Evolutionary conservation across 2,888 invertebrate species (phyloP).

Genomic region (Dynastes grantii): DNA sequence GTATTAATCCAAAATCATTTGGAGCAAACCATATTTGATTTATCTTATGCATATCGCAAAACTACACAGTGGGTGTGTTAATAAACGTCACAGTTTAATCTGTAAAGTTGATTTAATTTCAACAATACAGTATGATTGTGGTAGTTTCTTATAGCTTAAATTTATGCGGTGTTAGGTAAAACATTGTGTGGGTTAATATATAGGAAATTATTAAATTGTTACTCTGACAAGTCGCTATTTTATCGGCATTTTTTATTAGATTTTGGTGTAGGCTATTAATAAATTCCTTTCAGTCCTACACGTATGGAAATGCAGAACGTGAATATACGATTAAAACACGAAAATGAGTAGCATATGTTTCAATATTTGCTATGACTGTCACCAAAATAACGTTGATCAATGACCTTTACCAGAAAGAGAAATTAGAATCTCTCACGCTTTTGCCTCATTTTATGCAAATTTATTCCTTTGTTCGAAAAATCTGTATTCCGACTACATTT

Average conservation of each 20-base stretch:
- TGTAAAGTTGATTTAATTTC: too few relatives aligned
- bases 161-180: background rate
- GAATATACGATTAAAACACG: background rate
- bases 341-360: background rate
- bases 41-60: too few relatives aligned
- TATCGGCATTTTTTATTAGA: background rate
- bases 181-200: background rate
- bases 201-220: background rate
- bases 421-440: conserved; percentile 1
- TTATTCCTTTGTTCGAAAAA: background rate
- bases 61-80: too few relatives aligned
- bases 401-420: background rate
- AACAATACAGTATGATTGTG: too few relatives aligned
- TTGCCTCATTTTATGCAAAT: conserved; percentile 6
- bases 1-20: too few relatives aligned
- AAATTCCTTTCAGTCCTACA: background rate
- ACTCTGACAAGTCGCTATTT: background rate
- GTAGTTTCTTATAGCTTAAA: too few relatives aligned
- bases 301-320: background rate
- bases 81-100: too few relatives aligned
- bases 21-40: too few relatives aligned
- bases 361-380: background rate
- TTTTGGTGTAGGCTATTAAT: conserved; percentile 4
- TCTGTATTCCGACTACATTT: background rate
- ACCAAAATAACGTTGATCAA: background rate